Evolutionary conservation across 1,140 invertebrate species (phyloP).

Genomic region (Ostrea edulis): DNA sequence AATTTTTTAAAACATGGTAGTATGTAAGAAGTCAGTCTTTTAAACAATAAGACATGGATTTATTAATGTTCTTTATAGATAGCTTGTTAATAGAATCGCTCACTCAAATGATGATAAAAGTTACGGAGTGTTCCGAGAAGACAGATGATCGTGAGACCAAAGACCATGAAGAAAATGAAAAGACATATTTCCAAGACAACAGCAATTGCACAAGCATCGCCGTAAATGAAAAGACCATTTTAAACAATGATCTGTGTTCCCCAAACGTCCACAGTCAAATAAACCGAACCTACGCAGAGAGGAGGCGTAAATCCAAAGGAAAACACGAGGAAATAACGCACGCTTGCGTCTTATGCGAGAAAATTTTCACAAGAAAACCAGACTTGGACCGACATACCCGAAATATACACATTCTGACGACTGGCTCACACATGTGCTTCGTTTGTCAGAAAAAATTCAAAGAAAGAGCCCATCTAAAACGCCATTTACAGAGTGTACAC

Average conservation of each 20-base stretch:
- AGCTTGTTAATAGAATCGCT: neutral
- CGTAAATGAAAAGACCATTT: neutral
- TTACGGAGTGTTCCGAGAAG: neutral
- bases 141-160: neutral
- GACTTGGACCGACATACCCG: slow-evolving; percentile 87
- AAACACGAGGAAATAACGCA: neutral
- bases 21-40: too few species aligned
- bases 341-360: slow-evolving; percentile 86
- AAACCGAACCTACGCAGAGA: neutral
- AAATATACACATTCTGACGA: slow-evolving; percentile 45
- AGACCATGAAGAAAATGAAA: neutral
- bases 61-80: too few species aligned
- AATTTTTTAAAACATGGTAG: too few species aligned
- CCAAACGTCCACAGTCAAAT: neutral
- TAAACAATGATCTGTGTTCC: neutral
- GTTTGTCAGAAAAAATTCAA: neutral
- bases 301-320: neutral
- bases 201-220: neutral
- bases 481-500: neutral
- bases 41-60: too few species aligned
- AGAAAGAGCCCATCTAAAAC: neutral
- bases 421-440: slow-evolving; percentile 64
- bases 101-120: neutral
- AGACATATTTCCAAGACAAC: neutral
- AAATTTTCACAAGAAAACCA: slow-evolving; percentile 87